Evolutionary conservation across 2,113 vertebrate genomes (phyloP).

Genomic region (Henicopernis longicauda): DNA sequence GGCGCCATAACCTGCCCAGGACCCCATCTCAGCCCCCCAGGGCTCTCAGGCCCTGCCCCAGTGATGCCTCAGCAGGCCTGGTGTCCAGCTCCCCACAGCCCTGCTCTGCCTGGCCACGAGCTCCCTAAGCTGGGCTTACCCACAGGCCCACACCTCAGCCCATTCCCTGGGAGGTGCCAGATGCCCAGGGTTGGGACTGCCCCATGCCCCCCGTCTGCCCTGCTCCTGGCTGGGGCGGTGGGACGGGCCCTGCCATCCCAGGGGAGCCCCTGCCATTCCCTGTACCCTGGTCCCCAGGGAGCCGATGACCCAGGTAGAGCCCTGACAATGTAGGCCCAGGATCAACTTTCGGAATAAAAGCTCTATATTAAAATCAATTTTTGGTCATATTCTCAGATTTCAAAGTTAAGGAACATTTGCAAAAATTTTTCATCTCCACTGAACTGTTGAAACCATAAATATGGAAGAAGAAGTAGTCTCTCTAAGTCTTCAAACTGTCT

Average conservation of each 20-base stretch:
- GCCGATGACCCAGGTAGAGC: not conserved
- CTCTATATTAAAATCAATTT: not conserved
- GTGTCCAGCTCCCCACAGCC: not conserved
- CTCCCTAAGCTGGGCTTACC: not conserved
- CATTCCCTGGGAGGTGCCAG: fast-evolving
- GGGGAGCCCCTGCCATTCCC: fast-evolving
- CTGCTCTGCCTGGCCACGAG: too few relatives aligned
- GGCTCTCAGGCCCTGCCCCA: not conserved
- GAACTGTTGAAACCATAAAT: not conserved
- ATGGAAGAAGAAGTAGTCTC: not conserved
- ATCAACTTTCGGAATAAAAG: not conserved
- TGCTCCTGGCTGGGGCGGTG: not conserved
- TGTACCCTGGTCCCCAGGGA: not conserved
- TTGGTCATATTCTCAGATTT: not conserved
- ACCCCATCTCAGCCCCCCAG: not conserved
- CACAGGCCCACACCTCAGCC: fast-evolving
- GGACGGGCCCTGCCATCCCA: not conserved
- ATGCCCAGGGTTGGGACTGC: not conserved
- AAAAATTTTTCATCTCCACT: not conserved
- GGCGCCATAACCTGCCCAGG: not conserved
- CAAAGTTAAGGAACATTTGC: not conserved
- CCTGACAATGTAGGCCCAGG: not conserved
- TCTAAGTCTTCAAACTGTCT: not conserved
- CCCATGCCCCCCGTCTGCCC: not conserved
- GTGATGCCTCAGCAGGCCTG: fast-evolving